Base-by-base conservation (phyloP, 2,113 vertebrate species). In the Sebastes schlegelii region DNA sequence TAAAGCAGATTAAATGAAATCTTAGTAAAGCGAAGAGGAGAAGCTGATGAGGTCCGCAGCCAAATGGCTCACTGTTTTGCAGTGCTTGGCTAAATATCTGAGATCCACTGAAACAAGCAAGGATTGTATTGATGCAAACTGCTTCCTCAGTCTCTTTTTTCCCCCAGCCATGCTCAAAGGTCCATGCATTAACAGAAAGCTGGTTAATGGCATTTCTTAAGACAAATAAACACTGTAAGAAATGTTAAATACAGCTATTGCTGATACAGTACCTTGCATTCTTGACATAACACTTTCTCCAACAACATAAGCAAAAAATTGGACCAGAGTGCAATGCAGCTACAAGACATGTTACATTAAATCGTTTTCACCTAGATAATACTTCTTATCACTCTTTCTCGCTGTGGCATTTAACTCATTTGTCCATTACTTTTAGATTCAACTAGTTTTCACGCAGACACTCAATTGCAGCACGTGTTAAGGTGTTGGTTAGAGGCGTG, bases 1-100 rank as follows among this genome's bases (percentile, higher is more conserved):
- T 86, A 80, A 86, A 87, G 16, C 79, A 75, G 85, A 91, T 86
- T 91, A 85, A 92, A 83, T 83, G 40, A 78, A 88, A 87, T 89
- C 79, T 91, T 43, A 86, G 88, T 19, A 71, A 80, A 79, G 85
- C 75, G 80, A 76, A 82, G 68, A 74, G 51, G 71, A 81, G 65
- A 85, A 26, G 57, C 83, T 64, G 89, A 89, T 70, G 79, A 72
- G 75, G 81, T 89, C 83, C 10, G 40, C 74, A 84, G 89, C 80
- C 87, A 88, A 52, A 92, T 84, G 87, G 49, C 77, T 90, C 61
- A 69, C 77, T 26, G 5, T 85, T 87, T 77, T 88, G 14, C 84
- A 77, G 80, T 85, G 65, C 78, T 86, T 84, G 81, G 84, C 84
- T 74, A 78, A 74, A 80, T 86, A 87, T 87, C 92, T 71, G 42